These are phyloP conservation scores for Otocyon megalotis DNA, from an alignment of 2,113 vertebrate genomes.

Conservation along the genomic window DNA sequence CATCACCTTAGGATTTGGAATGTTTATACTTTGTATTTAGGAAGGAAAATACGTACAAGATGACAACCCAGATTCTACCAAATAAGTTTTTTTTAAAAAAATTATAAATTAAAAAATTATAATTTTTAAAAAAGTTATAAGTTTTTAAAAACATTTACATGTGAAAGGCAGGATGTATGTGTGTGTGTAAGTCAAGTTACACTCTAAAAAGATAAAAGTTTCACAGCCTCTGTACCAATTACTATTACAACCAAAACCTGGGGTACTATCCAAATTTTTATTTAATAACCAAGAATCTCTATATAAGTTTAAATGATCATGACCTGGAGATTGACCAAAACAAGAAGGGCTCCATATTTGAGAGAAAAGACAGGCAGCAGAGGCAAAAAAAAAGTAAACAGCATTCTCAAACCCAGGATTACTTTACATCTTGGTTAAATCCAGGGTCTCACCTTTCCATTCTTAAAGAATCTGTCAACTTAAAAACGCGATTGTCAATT, in stretches of 20 bases:
- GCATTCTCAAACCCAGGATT: not conserved
- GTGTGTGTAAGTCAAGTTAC: not conserved
- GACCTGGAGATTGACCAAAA: not conserved
- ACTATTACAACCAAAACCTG: not conserved
- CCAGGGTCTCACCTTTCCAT: not conserved
- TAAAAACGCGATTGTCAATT: not conserved
- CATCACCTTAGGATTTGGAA: not conserved
- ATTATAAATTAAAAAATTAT: no score
- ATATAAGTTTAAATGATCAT: not conserved
- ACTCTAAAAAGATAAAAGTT: not conserved
- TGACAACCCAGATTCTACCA: not conserved
- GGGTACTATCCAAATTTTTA: not conserved
- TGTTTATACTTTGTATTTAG: not conserved
- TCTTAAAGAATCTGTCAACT: not conserved
- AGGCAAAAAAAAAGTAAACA: not conserved
- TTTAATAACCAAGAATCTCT: not conserved
- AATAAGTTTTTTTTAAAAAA: not conserved
- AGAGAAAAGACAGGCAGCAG: not conserved
- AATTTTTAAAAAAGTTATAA: no score
- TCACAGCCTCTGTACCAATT: not conserved
- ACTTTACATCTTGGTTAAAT: not conserved
- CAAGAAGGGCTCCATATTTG: not conserved
- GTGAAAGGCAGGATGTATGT: not conserved
- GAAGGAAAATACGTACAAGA: conserved; percentile 2
- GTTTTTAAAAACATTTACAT: not conserved